Percentiles rank a stretch among this genome's conserved stretches.
These are phyloP conservation scores for Andrena bicolor DNA, from an alignment of 2,888 invertebrate genomes.

Conservation along the genomic window DNA sequence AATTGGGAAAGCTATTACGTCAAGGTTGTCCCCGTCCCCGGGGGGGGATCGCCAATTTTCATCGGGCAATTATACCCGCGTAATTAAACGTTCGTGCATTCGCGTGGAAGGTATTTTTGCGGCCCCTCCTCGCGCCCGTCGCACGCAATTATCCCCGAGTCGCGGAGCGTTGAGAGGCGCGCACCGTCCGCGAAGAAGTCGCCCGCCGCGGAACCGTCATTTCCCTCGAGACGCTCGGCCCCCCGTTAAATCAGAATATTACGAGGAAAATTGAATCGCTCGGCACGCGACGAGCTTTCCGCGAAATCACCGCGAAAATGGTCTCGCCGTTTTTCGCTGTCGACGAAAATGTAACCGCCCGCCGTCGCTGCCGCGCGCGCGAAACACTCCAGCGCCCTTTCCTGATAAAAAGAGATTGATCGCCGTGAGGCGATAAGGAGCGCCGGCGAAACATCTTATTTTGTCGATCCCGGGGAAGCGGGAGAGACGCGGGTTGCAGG, in stretches of 20 bases:
- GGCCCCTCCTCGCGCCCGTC: background rate
- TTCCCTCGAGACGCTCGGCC: conserved; percentile 32
- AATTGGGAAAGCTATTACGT: conserved; percentile 43
- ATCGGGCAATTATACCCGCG: conserved; percentile 21
- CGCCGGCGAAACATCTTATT: conserved; percentile 45
- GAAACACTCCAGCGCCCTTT: conserved; percentile 25
- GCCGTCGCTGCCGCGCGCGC: background rate
- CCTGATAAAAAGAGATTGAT: conserved; percentile 44
- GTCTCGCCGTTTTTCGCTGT: conserved; percentile 24
- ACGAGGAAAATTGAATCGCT: conserved; percentile 63
- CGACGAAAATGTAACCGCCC: conserved; percentile 23
- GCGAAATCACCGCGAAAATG: conserved; percentile 54
- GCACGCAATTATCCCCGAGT: conserved; percentile 35
- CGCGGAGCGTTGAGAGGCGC: background rate
- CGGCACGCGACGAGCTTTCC: conserved; percentile 54
- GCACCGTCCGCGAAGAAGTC: background rate
- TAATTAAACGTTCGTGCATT: background rate
- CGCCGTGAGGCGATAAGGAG: conserved; percentile 33
- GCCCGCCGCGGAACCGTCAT: conserved; percentile 5
- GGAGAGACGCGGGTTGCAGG: background rate
- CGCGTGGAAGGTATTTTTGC: conserved; percentile 12
- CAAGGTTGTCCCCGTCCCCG: background rate
- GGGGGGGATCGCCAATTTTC: conserved; percentile 15
- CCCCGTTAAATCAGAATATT: conserved; percentile 56
- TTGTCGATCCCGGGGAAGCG: conserved; percentile 31